These are phyloP conservation scores for Urocynchramus pylzowi DNA, from an alignment of 2,113 vertebrate genomes.

Conservation along the genomic window DNA sequence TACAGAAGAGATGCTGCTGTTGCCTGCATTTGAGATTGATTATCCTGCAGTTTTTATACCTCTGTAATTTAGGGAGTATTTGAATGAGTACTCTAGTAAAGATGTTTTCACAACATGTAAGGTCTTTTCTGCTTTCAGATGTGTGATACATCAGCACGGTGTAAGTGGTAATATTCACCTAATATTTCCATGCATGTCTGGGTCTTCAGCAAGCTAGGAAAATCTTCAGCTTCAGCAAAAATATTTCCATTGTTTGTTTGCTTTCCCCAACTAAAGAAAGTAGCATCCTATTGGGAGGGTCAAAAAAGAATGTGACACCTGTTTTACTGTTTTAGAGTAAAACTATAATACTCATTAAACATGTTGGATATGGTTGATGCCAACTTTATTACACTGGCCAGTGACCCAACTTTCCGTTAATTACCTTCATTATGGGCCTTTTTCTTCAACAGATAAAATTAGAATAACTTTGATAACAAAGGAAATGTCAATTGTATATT, in stretches of 20 bases:
- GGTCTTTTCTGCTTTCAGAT: not conserved
- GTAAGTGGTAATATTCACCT: not conserved
- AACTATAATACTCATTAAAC: not conserved
- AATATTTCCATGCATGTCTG: not conserved
- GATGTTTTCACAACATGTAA: not conserved
- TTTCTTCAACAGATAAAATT: not conserved
- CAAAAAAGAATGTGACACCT: not conserved
- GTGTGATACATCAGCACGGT: not conserved
- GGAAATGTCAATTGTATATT: not conserved
- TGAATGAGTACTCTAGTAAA: not conserved
- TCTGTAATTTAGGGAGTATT: not conserved
- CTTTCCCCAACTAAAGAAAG: not conserved
- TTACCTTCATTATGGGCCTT: not conserved
- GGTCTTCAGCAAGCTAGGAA: not conserved
- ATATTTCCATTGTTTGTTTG: not conserved
- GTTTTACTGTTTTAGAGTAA: not conserved
- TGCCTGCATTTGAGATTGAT: not conserved
- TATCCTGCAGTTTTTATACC: not conserved
- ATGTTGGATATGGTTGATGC: accelerated
- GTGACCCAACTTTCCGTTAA: not conserved
- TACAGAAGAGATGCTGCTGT: not conserved
- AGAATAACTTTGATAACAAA: not conserved
- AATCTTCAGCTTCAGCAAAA: not conserved
- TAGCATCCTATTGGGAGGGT: not conserved
- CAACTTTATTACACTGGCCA: not conserved